phyloP scores from a whole-genome alignment of 2,113 vertebrate genomes.

The Vulpes ferrilata region DNA sequence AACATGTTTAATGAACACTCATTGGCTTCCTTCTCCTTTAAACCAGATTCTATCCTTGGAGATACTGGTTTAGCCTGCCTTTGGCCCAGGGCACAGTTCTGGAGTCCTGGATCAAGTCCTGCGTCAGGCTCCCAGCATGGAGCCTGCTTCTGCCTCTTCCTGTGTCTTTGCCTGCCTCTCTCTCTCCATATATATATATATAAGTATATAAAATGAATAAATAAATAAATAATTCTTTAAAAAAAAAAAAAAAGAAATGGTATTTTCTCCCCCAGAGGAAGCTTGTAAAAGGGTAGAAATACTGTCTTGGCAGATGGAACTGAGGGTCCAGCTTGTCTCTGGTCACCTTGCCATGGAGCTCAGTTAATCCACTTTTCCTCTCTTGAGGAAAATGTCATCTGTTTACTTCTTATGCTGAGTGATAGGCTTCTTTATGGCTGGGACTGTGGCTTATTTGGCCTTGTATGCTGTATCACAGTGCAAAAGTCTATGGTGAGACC shows the following conservation, averaged over 20 bases:
- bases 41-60: not conserved
- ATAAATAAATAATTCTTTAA: too few relatives aligned
- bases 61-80: not conserved
- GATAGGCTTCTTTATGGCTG: not conserved
- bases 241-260: not conserved
- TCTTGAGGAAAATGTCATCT: not conserved
- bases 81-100: too few relatives aligned
- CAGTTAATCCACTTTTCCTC: not conserved
- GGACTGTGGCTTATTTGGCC: not conserved
- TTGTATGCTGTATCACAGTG: too few relatives aligned
- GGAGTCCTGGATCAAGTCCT: too few relatives aligned
- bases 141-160: too few relatives aligned
- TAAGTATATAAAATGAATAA: too few relatives aligned
- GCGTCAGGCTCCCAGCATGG: too few relatives aligned
- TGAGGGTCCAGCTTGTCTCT: not conserved
- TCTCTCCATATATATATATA: too few relatives aligned
- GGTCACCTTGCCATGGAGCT: not conserved
- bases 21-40: not conserved
- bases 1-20: not conserved
- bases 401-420: not conserved
- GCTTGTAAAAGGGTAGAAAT: not conserved
- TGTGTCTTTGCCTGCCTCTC: too few relatives aligned
- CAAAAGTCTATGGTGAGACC: not conserved
- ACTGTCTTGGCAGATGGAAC: not conserved
- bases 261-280: not conserved